phyloP scores from a whole-genome alignment of 2,888 invertebrate genomes.

The Diaprepes abbreviatus region DNA sequence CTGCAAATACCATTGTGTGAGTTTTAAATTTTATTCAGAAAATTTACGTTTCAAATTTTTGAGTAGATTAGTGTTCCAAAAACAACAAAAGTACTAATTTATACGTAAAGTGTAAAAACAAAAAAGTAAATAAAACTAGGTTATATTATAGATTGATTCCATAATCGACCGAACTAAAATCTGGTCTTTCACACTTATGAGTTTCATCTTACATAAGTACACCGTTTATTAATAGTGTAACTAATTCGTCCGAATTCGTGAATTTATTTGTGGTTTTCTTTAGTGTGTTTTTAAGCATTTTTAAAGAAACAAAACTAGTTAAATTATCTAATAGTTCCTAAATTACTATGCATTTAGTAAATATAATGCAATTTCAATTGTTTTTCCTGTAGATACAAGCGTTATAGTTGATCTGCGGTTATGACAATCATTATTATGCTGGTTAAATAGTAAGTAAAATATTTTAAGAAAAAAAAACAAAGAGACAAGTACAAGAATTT shows the following conservation, averaged over 20 bases:
- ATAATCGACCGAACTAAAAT: neutral
- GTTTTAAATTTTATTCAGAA: too few species aligned
- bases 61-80: too few species aligned
- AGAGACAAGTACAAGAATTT: neutral
- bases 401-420: slow-evolving; percentile 1
- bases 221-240: neutral
- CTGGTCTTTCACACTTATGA: neutral
- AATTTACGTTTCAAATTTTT: too few species aligned
- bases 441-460: neutral
- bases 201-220: neutral
- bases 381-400: neutral
- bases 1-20: too few species aligned
- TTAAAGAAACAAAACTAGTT: slow-evolving; percentile 34
- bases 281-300: slow-evolving; percentile 28
- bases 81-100: too few species aligned
- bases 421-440: neutral
- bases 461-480: neutral
- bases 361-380: slow-evolving; percentile 19
- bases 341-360: slow-evolving; percentile 32
- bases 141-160: neutral
- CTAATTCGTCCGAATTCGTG: slow-evolving; percentile 26
- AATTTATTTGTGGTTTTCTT: slow-evolving; percentile 34
- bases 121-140: neutral
- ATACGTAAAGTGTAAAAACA: too few species aligned
- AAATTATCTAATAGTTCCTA: slow-evolving; percentile 33